Evolutionary conservation across 2,113 vertebrate genomes (phyloP), one percentile per base, ranked within the genome.

Genomic region (Paralichthys olivaceus): DNA sequence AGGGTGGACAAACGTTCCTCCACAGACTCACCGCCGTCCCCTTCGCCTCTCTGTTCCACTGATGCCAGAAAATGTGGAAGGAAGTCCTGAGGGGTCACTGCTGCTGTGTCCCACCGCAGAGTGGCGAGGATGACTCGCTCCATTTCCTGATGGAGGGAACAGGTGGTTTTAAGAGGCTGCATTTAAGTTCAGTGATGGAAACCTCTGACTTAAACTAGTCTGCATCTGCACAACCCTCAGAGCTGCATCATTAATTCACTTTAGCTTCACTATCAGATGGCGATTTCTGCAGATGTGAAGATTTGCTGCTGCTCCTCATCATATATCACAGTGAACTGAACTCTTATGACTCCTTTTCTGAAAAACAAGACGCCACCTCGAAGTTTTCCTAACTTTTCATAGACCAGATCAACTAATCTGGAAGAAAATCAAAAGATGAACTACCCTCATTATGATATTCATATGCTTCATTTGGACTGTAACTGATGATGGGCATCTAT

Each of bases 21-120:
- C 5, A 63, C 77, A 0, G 69, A 57, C 15, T 87, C 84, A 0
- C 37, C 19, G 0, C 25, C 23, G 7, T 72, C 58, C 12, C 70
- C 66, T 0, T 56, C 80, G 25, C 66, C 62, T 43, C 86, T 51
- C 69, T 90, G 80, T 51, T 66, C 72, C 63, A 92, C 43, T 14
- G 61, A 81, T 26, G 87, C 83, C 1, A 96, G 60, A 40, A 96
- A 94, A 74, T 93, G 95, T 15, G 94, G 93, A 22, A 95, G 86
- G 74, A 95, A 96, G 90, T 95, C 94, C 77, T 94, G 93, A 1
- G 95, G 93, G 3, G 95, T 96, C 47, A 95, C 93, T 0, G 92
- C 91, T 5, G 94, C 95, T 0, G 94, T 88, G 75, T 95, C 94
- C 95, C 95, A 96, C 1, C 93, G 91, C 22, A 96, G 89, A 17